These are phyloP conservation scores for Coenonympha arcania DNA, from an alignment of 2,888 invertebrate genomes.

Conservation along the genomic window DNA sequence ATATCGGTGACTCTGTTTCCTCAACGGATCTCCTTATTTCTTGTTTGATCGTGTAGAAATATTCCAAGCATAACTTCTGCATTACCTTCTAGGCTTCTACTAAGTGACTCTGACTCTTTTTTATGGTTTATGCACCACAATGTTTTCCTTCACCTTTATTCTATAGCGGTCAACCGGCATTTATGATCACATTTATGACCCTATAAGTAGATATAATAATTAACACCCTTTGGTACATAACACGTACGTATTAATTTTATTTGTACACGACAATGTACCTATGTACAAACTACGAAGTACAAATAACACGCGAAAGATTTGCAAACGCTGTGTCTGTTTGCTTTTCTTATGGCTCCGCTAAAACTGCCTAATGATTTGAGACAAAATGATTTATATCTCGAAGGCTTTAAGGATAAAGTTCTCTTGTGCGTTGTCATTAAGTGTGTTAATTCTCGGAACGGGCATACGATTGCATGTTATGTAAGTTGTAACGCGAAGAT, in stretches of 20 bases:
- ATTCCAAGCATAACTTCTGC: too few species aligned
- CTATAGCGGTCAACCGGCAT: too few species aligned
- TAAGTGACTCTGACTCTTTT: too few species aligned
- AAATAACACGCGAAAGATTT: slow-evolving; percentile 8
- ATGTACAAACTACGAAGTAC: too few species aligned
- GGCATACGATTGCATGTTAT: slow-evolving; percentile 13
- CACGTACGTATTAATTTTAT: slow-evolving; percentile 5
- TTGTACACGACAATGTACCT: too few species aligned
- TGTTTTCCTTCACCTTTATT: too few species aligned
- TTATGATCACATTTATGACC: too few species aligned
- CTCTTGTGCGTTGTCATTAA: not conserved
- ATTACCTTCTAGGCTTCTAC: too few species aligned
- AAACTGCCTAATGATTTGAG: not conserved
- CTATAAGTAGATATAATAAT: not conserved
- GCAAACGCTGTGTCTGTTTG: slow-evolving; percentile 10
- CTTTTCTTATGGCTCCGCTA: slow-evolving; percentile 10
- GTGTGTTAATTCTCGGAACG: slow-evolving; percentile 13
- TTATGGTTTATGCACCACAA: too few species aligned
- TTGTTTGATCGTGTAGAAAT: too few species aligned
- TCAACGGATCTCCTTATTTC: too few species aligned
- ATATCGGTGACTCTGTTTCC: too few species aligned
- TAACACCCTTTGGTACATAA: not conserved
- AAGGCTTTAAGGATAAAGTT: slow-evolving; percentile 2
- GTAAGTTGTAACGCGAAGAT: slow-evolving; percentile 8
- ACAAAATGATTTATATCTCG: not conserved